phyloP scores from a whole-genome alignment of 2,113 vertebrate genomes.

The Atlantisia rogersi region DNA sequence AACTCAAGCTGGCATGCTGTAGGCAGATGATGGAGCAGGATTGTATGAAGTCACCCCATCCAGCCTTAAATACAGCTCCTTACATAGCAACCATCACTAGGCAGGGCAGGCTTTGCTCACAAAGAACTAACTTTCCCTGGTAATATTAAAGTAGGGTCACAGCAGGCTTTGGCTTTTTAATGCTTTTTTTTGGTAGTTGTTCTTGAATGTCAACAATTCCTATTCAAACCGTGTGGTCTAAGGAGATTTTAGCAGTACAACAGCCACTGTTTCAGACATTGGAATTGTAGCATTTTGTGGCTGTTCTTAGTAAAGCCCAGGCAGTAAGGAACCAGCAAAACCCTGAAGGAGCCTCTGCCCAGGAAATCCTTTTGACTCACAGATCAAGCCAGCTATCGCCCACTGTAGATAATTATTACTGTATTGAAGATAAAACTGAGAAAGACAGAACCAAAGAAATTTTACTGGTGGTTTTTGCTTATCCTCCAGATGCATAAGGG shows the following conservation, averaged over 20 bases:
- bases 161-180: not conserved
- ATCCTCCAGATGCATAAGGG: not conserved
- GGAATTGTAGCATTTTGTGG: not conserved
- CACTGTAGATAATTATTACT: not conserved
- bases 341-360: not conserved
- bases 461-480: not conserved
- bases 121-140: slow-evolving; percentile 45
- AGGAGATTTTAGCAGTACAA: not conserved
- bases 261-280: not conserved
- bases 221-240: not conserved
- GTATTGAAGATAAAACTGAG: not conserved
- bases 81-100: slow-evolving; percentile 52
- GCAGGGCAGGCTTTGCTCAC: slow-evolving; percentile 64
- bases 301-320: not conserved
- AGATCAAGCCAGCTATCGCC: not conserved
- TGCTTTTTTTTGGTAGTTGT: not conserved
- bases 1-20: not conserved
- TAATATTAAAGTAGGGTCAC: not conserved
- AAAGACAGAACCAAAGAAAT: not conserved
- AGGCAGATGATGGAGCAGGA: not conserved
- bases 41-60: not conserved
- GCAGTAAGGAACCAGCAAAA: not conserved
- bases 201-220: not conserved
- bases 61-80: not conserved
- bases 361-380: not conserved